A percentile compares a stretch with the other conserved stretches of the same genome.
Conservation (phyloP, 1,140 invertebrate genomes). For the Cyrtorhinus lividipennis region DNA sequence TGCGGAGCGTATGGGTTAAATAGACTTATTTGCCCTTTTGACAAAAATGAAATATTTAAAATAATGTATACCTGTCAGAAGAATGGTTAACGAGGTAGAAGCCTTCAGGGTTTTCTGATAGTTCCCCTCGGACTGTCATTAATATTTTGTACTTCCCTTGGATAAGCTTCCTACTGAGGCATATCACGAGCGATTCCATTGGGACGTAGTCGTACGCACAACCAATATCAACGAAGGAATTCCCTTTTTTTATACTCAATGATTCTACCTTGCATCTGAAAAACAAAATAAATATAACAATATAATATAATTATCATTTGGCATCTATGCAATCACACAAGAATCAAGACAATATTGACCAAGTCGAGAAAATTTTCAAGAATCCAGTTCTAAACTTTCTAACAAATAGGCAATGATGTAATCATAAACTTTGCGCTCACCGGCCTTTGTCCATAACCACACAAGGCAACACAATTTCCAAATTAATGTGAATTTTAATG, state of each 20-base stretch:
- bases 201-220: neutral
- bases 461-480: neutral
- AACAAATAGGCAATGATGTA: too few relatives aligned
- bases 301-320: too few relatives aligned
- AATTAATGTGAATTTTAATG: neutral
- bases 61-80: neutral
- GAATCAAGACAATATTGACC: too few relatives aligned
- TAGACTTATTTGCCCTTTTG: too few relatives aligned
- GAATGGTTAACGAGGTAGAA: neutral
- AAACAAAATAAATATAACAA: too few relatives aligned
- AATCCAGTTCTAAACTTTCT: too few relatives aligned
- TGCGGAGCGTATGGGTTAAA: too few relatives aligned
- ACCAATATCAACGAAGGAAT: neutral
- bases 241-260: neutral
- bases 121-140: neutral
- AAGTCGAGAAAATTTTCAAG: too few relatives aligned
- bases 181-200: neutral
- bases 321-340: too few relatives aligned
- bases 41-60: too few relatives aligned
- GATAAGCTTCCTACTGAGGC: neutral
- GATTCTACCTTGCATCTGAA: neutral
- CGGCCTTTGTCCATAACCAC: neutral
- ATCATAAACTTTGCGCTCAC: too few relatives aligned
- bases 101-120: neutral
- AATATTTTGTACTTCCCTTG: neutral